Percentiles rank a stretch among this genome's conserved stretches.
Evolutionary conservation across 2,113 vertebrate species (phyloP).

Genomic region (Actinemys pallida): DNA sequence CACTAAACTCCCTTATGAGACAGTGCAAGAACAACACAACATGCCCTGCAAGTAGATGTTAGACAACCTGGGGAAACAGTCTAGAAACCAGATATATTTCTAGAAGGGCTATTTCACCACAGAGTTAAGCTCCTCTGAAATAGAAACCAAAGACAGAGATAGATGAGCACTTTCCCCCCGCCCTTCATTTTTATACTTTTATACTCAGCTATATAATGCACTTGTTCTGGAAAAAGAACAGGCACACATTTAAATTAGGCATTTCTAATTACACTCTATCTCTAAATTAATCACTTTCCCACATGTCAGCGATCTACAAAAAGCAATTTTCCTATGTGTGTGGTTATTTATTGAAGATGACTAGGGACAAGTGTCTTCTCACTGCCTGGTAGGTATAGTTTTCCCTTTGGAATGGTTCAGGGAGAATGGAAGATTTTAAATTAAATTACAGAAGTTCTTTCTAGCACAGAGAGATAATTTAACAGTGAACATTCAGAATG

Average conservation of each 20-base stretch:
- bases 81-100: constrained; percentile 33
- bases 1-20: constrained; percentile 15
- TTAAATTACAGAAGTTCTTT: not conserved
- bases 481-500: not conserved
- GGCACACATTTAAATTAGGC: not conserved
- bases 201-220: not conserved
- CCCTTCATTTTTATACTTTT: constrained; percentile 25
- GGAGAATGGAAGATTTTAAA: not conserved
- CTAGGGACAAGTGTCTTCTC: not conserved
- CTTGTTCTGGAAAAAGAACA: not conserved
- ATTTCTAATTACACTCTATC: not conserved
- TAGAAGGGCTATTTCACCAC: constrained; percentile 2
- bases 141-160: constrained; percentile 57
- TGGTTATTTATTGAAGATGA: not conserved
- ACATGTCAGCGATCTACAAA: not conserved
- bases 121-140: constrained; percentile 35
- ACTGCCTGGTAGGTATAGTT: not conserved
- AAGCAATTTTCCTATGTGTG: not conserved
- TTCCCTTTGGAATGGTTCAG: not conserved
- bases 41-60: constrained; percentile 51
- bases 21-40: constrained; percentile 13
- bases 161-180: not conserved
- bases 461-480: not conserved
- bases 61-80: not conserved
- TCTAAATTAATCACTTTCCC: not conserved